Evolutionary conservation across 2,113 vertebrate species (phyloP), one percentile per base, ranked within the genome.

Genomic region (Anguilla rostrata): DNA sequence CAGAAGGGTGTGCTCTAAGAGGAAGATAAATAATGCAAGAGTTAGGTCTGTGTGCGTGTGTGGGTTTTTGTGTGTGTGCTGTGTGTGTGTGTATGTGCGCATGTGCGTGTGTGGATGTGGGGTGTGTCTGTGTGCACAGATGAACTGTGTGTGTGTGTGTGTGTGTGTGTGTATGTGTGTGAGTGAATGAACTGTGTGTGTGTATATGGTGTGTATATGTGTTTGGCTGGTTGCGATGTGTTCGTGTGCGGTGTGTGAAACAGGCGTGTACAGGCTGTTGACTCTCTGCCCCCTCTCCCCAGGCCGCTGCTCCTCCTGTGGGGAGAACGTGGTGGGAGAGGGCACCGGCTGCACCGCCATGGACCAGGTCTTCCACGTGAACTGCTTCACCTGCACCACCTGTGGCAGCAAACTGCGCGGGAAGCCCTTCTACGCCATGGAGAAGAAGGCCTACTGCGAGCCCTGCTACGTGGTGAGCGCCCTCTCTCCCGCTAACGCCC

Each of bases 391-490:
- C 90, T 99, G 98, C 93, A 96, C 98, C 94, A 96, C 87, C 88
- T 99, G 98, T 91, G 96, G 90, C 79, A 96, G 86, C 94, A 98
- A 97, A 91, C 97, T 99, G 90, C 96, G 98, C 12, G 98, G 98
- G 16, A 98, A 99, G 91, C 98, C 98, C 53, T 99, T 99, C 95
- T 99, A 98, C 0, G 98, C 98, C 0, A 96, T 99, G 94, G 98
- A 99, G 86, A 99, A 99, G 96, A 99, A 98, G 90, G 98, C 98
- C 4, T 99, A 97, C 92, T 99, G 98, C 15, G 98, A 99, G 91
- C 96, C 97, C 85, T 99, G 98, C 95, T 99, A 99, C 90, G 97
- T 99, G 0, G 98, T 99, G 91, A 99, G 98, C 97, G 82, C 15
- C n/a, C n/a, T 41, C 84, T 39, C 26, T 2, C 39, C 60, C 26